Percentiles rank a stretch among this genome's conserved stretches.
Conservation (phyloP, 1,140 invertebrate genomes). For the Neuroterus valhalla region DNA sequence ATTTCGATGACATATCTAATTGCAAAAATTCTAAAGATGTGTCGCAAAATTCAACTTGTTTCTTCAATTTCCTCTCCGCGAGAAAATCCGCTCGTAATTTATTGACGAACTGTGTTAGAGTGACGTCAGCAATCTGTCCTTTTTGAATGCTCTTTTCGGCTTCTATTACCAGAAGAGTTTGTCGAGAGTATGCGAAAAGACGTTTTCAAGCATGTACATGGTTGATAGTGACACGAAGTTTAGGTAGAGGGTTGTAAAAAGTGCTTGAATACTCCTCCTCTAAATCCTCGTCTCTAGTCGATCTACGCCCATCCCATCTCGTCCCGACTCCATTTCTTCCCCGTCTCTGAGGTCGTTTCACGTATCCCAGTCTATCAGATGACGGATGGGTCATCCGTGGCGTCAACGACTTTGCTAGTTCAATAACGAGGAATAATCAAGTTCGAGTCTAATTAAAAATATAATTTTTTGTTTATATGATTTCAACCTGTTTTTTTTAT, state of each 20-base stretch:
- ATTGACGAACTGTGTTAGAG: not conserved
- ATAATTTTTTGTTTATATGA: too few species aligned
- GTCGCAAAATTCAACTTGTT: too few species aligned
- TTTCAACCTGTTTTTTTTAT: too few species aligned
- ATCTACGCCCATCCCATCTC: too few species aligned
- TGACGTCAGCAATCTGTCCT: not conserved
- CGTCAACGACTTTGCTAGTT: not conserved
- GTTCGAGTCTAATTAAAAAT: not conserved
- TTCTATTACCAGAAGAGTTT: not conserved
- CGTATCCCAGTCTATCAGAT: not conserved
- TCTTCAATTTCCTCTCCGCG: not conserved
- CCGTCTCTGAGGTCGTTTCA: not conserved
- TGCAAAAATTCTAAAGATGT: too few species aligned
- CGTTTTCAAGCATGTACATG: not conserved
- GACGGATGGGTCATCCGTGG: not conserved
- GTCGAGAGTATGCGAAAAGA: not conserved
- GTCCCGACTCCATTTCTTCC: too few species aligned
- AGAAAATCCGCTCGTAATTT: not conserved
- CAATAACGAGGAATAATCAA: not conserved
- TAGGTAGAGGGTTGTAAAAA: slow-evolving; percentile 9
- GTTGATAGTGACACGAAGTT: too few species aligned
- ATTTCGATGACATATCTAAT: too few species aligned
- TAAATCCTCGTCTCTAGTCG: not conserved
- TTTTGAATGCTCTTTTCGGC: not conserved
- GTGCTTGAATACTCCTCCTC: not conserved